Evolutionary conservation across 2,113 vertebrate species (phyloP).

Genomic region (Chinchilla lanigera): DNA sequence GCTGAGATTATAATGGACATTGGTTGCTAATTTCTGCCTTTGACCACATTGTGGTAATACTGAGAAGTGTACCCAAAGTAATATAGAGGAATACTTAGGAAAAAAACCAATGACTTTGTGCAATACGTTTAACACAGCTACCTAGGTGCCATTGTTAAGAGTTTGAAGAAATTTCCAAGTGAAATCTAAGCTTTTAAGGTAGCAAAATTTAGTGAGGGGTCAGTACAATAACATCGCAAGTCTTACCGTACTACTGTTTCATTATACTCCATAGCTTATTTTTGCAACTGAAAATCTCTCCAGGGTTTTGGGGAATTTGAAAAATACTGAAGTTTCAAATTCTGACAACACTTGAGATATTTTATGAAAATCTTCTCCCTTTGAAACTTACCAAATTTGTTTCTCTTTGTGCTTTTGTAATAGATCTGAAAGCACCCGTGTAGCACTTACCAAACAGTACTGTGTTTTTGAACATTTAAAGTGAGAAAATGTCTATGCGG

Average conservation of each 20-base stretch:
- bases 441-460: not conserved
- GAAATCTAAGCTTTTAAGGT: slow-evolving; percentile 17
- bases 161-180: not conserved
- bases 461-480: not conserved
- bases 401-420: not conserved
- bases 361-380: slow-evolving; percentile 60
- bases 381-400: not conserved
- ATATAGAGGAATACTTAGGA: not conserved
- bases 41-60: not conserved
- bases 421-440: not conserved
- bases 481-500: not conserved
- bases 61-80: slow-evolving; percentile 9
- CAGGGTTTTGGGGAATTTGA: slow-evolving; percentile 14
- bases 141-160: not conserved
- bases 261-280: not conserved
- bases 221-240: not conserved
- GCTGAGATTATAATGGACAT: not conserved
- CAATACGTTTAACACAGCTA: not conserved
- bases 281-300: slow-evolving; percentile 38
- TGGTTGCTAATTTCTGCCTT: slow-evolving; percentile 43
- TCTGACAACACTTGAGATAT: not conserved
- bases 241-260: not conserved
- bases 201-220: not conserved
- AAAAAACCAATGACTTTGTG: not conserved
- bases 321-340: slow-evolving; percentile 44